Conservation (phyloP, 2,797 vertebrate species). For the Mus caroli region DNA sequence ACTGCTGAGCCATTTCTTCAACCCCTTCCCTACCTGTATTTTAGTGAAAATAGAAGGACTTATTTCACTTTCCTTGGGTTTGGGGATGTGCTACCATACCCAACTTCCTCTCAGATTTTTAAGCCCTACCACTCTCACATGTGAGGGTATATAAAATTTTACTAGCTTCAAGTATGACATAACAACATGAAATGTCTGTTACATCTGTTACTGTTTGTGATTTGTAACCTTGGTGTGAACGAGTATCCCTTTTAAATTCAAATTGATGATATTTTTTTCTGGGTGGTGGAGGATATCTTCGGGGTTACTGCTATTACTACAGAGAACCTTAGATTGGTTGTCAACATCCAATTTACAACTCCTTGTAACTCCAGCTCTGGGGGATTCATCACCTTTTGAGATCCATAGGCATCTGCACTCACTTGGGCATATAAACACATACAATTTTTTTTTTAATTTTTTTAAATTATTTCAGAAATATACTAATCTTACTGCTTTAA, state of each 20-base stretch:
- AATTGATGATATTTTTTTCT: constrained; percentile 32
- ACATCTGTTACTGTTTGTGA: neutral
- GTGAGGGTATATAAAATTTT: neutral
- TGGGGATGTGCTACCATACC: neutral
- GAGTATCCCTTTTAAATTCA: constrained; percentile 44
- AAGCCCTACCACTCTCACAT: neutral
- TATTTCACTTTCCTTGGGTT: neutral
- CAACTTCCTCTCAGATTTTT: constrained; percentile 39
- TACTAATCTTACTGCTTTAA: constrained; percentile 9
- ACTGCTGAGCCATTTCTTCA: neutral
- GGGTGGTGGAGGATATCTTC: too few relatives aligned
- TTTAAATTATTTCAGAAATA: neutral
- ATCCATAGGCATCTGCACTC: too few relatives aligned
- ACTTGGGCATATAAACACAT: neutral
- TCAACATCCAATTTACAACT: neutral
- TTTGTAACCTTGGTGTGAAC: constrained; percentile 1
- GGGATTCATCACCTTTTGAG: neutral
- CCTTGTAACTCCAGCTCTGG: neutral
- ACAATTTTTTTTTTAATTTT: neutral
- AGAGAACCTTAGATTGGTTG: neutral
- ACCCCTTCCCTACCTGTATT: neutral
- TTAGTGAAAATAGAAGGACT: neutral
- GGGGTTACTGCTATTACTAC: neutral
- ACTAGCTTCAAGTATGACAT: neutral
- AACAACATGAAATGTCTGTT: neutral